Evolutionary conservation across 2,888 invertebrate genomes (phyloP).

Genomic region (Toxonevra muliebris): DNA sequence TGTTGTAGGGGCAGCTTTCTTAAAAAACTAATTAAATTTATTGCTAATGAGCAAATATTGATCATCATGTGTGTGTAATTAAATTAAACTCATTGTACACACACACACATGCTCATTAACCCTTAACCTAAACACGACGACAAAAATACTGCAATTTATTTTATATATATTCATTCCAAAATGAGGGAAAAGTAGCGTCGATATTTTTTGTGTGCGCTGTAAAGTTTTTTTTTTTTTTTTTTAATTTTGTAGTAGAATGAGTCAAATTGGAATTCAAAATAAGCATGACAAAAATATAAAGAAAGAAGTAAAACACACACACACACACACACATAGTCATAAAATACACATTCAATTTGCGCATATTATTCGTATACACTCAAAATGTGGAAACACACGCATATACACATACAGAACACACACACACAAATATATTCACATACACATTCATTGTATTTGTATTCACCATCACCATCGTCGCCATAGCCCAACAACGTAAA

Average conservation of each 20-base stretch:
- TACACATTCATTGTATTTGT: not conserved
- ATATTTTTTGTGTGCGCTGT: slow-evolving; percentile 10
- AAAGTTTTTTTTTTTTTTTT: not conserved
- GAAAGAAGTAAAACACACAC: slow-evolving; percentile 1
- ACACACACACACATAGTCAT: not conserved
- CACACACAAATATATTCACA: not conserved
- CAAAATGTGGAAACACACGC: too few relatives aligned
- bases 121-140: not conserved
- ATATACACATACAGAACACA: not conserved
- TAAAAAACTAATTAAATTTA: not conserved
- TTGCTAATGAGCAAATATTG: slow-evolving; percentile 1
- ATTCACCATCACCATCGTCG: slow-evolving; percentile 1
- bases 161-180: too few relatives aligned
- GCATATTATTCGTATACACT: not conserved
- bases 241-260: not conserved
- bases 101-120: not conserved
- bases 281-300: not conserved
- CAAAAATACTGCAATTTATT: not conserved
- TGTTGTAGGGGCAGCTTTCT: too few relatives aligned
- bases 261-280: slow-evolving; percentile 11
- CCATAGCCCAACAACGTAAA: slow-evolving; percentile 7
- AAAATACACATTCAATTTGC: slow-evolving; percentile 2
- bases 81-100: not conserved
- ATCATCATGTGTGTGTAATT: not conserved
- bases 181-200: not conserved